Base-by-base conservation (phyloP, 2,888 invertebrate genomes). In the Luperina testacea region DNA sequence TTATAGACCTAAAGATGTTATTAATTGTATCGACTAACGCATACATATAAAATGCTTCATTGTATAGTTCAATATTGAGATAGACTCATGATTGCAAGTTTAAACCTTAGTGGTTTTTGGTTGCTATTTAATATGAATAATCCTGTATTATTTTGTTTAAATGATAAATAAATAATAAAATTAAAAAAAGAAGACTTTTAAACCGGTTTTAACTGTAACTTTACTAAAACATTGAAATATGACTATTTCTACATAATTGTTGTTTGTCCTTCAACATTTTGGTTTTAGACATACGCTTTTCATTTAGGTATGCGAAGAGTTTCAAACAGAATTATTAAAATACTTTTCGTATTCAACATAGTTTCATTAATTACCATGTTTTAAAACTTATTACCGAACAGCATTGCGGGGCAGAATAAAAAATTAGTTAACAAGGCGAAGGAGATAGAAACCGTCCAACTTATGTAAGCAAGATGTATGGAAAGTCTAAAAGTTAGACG, bases 401-500 rank as follows among this genome's bases (percentile, higher is more conserved):
- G 70, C 51, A 71, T 77, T 64, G 73, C 73, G 38, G 45, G 27
- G 27, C 59, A 51, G 83, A 82, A 77, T 82, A 86, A 82, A 86
- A 73, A 82, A 82, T 64, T 86, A 77, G 77, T 86, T 86, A 77
- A 77, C 83, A 73, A 77, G 73, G 38, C 42, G 32, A 64, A 69
- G 38, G 57, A 84, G 87, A 84, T 67, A 77, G 61, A 75, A 84
- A 69, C 20, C 74, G 65, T 74, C 78, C 65, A 77, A 88, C 57
- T 88, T 83, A 64, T 67, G 72, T 74, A 88, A 83, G 72, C 63
- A 84, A 84, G 81, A 80, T 70, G 74, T 82, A 78, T 80, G 75
- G 68, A 82, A 84, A 87, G 63, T 81, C 75, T 79, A 75, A 86
- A 84, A 88, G 81, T 86, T 84, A 73, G 75, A 83, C 80, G 77